A percentile compares a stretch with the other conserved stretches of the same genome.
These are phyloP conservation scores for Drosophila nigricruria DNA, from an alignment of 2,888 invertebrate genomes.

Conservation along the genomic window DNA sequence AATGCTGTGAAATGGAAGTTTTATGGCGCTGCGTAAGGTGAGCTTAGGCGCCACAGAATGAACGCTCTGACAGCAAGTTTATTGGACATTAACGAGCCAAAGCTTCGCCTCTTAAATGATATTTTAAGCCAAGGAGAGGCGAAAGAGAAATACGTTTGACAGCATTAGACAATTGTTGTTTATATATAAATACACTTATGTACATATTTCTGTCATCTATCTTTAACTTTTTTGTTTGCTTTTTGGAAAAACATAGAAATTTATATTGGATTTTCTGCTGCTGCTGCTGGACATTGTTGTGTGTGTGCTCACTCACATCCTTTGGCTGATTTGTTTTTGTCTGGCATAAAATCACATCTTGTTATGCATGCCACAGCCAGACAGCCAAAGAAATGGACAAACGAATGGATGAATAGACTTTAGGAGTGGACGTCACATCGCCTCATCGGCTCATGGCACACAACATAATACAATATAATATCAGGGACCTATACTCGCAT, in stretches of 20 bases:
- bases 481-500: constrained; percentile 44
- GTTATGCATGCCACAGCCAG: constrained; percentile 66
- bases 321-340: constrained; percentile 64
- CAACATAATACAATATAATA: constrained; percentile 44
- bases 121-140: background rate
- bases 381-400: constrained; percentile 15
- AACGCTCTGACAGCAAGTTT: constrained; percentile 23
- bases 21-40: constrained; percentile 29
- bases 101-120: background rate
- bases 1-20: constrained; percentile 39
- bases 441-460: constrained; percentile 19
- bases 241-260: constrained; percentile 5
- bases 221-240: constrained; percentile 2
- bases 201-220: background rate
- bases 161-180: constrained; percentile 13
- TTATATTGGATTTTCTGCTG: constrained; percentile 7
- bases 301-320: constrained; percentile 29
- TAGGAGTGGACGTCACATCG: constrained; percentile 24
- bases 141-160: background rate
- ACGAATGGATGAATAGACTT: constrained; percentile 9
- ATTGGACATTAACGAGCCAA: constrained; percentile 24
- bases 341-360: constrained; percentile 57
- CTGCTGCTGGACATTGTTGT: constrained; percentile 1
- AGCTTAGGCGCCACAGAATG: constrained; percentile 18
- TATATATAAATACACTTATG: background rate